Percentiles rank a stretch among this genome's conserved stretches.
phyloP scores from a whole-genome alignment of 1,140 invertebrate genomes.

The Hylyphantes graminicola region DNA sequence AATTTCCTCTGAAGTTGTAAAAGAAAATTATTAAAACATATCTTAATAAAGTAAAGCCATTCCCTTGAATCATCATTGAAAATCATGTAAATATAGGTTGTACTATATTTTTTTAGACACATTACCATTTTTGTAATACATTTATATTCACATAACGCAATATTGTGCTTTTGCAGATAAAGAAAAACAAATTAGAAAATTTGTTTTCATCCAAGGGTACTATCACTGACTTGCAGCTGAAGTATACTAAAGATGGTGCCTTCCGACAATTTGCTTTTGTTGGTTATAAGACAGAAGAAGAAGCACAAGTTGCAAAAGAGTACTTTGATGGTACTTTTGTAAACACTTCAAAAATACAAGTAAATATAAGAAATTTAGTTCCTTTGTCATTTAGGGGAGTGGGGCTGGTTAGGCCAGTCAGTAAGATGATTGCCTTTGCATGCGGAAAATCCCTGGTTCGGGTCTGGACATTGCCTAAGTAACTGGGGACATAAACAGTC shows the following conservation, averaged over 20 bases:
- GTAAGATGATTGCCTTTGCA: too few species aligned
- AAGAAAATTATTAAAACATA: background rate
- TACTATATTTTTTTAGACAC: background rate
- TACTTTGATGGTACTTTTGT: constrained; percentile 88
- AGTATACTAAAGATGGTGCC: constrained; percentile 88
- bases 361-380: background rate
- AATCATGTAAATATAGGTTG: background rate
- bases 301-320: constrained; percentile 79
- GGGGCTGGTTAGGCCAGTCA: too few species aligned
- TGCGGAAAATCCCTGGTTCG: too few species aligned
- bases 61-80: constrained; percentile 13
- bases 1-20: background rate
- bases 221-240: constrained; percentile 91
- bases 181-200: constrained; percentile 79
- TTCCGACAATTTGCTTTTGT: constrained; percentile 94
- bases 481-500: too few species aligned
- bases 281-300: constrained; percentile 83
- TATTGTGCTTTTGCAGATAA: constrained; percentile 74
- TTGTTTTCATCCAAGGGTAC: constrained; percentile 83
- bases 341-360: constrained; percentile 78
- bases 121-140: background rate
- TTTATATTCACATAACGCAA: background rate
- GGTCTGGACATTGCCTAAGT: too few species aligned
- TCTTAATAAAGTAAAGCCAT: background rate
- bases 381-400: too few species aligned